Evolutionary conservation across 2,113 vertebrate species (phyloP), one percentile per base, ranked within the genome.

Genomic region (Tragulus kanchil): DNA sequence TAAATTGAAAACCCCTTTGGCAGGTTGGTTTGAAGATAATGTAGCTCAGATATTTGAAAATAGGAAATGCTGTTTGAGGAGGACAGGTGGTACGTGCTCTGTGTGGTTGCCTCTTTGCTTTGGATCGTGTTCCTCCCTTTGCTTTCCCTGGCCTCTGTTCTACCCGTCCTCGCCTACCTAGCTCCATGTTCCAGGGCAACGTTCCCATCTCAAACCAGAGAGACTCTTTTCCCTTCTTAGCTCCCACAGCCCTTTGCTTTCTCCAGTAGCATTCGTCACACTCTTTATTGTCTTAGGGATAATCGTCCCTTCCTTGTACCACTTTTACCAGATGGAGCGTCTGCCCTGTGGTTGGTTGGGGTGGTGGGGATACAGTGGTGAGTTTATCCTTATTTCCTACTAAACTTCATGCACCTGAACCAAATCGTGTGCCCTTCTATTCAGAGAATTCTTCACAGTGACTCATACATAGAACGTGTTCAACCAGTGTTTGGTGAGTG

Each of bases 361-460:
- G 42, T 61, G 31, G 88, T 56, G 10, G 64, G 59, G 59, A 50
- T 56, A 61, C 31, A 50, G 2, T 54, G 56, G 50, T 62, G 58
- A 88, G 17, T 58, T 88, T 69, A 17, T 90, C 77, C 52, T 79
- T 77, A 42, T 77, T 93, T 94, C 28, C 89, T 59, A 26, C 10
- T 15, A 50, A 65, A 58, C 61, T 52, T 69, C 26, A n/a, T 25
- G 15, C 54, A 28, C 13, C 2, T 6, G 12, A 82, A 85, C 64
- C 45, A 48, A 26, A 52, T 62, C 23, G 56, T 69, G 3, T 42
- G 79, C 42, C 54, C 10, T 62, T 69, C 13, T 87, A 42, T 67
- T 67, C 17, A 50, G 84, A 96, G 56, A 79, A 54, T 79, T 50
- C 65, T 23, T 75, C 14, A 16, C 16, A 52, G 75, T 91, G 75